These are phyloP conservation scores for Burhinus bistriatus DNA, from an alignment of 2,113 vertebrate species.

Conservation along the genomic window DNA sequence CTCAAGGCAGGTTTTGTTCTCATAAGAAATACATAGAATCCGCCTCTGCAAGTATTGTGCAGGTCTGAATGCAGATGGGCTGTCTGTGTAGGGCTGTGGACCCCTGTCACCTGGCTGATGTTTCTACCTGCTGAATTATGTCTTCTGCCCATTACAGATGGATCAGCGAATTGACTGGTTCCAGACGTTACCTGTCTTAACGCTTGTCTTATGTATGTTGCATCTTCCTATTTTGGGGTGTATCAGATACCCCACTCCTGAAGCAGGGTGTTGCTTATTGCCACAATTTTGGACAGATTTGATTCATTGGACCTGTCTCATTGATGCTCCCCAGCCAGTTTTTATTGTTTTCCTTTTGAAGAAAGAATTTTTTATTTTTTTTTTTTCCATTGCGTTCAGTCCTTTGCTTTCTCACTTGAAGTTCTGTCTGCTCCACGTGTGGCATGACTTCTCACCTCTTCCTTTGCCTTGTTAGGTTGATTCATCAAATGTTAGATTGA, in stretches of 20 bases:
- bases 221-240: neutral
- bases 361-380: neutral
- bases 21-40: neutral
- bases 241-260: too few relatives aligned
- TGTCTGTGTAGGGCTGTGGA: neutral
- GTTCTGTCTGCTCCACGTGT: neutral
- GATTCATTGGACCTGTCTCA: neutral
- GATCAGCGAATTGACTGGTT: neutral
- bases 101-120: neutral
- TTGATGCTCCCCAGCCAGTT: neutral
- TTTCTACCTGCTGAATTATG: neutral
- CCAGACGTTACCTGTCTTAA: accelerated
- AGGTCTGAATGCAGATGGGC: too few relatives aligned
- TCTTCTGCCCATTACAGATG: neutral
- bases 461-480: neutral
- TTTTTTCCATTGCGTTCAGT: neutral
- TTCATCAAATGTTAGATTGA: neutral
- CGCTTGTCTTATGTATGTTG: neutral
- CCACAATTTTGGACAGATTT: neutral
- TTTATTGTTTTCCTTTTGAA: neutral
- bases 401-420: neutral
- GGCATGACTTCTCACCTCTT: neutral
- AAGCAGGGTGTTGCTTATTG: neutral
- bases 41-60: neutral
- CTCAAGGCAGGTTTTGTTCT: neutral